These are phyloP conservation scores for Drosophila gaucha DNA, from an alignment of 2,888 invertebrate species.

Conservation along the genomic window DNA sequence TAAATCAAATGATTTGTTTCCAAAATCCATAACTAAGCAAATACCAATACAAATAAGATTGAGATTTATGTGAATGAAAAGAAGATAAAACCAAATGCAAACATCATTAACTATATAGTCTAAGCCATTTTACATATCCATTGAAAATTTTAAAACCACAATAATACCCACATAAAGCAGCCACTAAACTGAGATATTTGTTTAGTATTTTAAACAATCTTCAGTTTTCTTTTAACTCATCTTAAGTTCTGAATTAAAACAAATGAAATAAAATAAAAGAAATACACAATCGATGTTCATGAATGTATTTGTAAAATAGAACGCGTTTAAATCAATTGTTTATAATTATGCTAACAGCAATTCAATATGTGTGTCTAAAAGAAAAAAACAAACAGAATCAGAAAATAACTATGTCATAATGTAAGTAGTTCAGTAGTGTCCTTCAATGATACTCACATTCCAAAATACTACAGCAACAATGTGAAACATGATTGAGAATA, in stretches of 20 bases:
- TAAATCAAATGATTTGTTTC: conserved; percentile 35
- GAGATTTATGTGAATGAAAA: conserved; percentile 29
- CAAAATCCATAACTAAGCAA: conserved; percentile 18
- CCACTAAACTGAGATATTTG: conserved; percentile 74
- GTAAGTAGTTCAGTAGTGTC: conserved; percentile 73
- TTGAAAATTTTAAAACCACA: conserved; percentile 22
- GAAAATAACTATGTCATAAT: conserved; percentile 31
- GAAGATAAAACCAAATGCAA: conserved; percentile 18
- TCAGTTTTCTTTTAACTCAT: conserved; percentile 12
- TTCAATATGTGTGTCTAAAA: conserved; percentile 51
- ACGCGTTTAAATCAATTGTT: conserved; percentile 67
- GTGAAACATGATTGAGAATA: conserved; percentile 57
- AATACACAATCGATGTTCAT: conserved; percentile 42
- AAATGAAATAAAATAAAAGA: conserved; percentile 2
- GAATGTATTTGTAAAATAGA: conserved; percentile 37
- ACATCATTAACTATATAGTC: conserved; percentile 60
- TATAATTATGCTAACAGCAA: conserved; percentile 64
- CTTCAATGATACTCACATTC: conserved; percentile 59
- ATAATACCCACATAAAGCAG: conserved; percentile 36
- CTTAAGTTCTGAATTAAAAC: conserved; percentile 25
- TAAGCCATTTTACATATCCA: conserved; percentile 77
- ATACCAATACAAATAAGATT: conserved; percentile 17
- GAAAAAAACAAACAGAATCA: conserved; percentile 1
- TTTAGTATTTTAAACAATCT: conserved; percentile 14
- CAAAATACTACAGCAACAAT: conserved; percentile 43